Conservation (phyloP, 2,113 vertebrate genomes). For the Bufo bufo region DNA sequence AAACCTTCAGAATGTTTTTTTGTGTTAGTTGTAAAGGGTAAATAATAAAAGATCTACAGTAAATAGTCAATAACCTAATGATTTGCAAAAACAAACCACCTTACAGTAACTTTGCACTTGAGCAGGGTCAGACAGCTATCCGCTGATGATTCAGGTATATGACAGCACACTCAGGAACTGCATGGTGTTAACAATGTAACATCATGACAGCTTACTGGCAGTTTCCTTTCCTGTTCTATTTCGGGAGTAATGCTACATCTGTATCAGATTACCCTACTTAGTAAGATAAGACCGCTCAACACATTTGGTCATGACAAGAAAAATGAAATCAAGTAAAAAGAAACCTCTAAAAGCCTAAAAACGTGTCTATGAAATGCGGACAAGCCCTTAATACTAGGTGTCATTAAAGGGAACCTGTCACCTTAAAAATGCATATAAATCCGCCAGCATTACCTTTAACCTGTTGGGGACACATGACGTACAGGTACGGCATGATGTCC, state of each 20-base stretch:
- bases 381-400: too few relatives aligned
- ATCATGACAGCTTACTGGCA: constrained; percentile 11
- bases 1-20: neutral
- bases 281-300: neutral
- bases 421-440: too few relatives aligned
- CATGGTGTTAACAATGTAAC: constrained; percentile 25
- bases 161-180: constrained; percentile 40
- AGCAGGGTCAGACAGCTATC: constrained; percentile 35
- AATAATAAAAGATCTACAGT: neutral
- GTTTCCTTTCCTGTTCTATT: constrained; percentile 28
- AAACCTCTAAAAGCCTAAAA: neutral
- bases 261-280: constrained; percentile 31
- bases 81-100: neutral
- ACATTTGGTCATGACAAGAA: neutral
- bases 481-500: too few relatives aligned
- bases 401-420: too few relatives aligned
- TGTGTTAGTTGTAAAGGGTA: neutral
- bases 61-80: neutral
- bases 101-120: constrained; percentile 13
- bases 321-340: neutral
- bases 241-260: constrained; percentile 26
- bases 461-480: too few relatives aligned
- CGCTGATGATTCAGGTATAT: constrained; percentile 24
- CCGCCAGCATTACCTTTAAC: too few relatives aligned
- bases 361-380: neutral